Base-by-base conservation (phyloP, 2,113 vertebrate species). In the Dicaeum eximium region DNA sequence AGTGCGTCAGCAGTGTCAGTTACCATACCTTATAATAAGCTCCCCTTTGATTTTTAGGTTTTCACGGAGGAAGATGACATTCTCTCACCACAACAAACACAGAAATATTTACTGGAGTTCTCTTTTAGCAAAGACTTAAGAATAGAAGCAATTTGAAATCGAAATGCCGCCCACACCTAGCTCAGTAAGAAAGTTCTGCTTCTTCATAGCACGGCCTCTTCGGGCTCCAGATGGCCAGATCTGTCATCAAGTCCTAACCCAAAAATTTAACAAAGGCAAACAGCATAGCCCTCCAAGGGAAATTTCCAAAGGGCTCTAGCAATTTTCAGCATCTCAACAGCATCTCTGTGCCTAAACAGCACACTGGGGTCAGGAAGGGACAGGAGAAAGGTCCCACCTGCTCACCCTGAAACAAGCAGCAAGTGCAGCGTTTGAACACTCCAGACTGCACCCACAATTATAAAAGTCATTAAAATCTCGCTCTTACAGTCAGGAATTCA, bases 21-120 rank as follows among this genome's bases (percentile, higher is more conserved):
- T 91, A 84, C 95, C 95, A 65, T 81, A 95, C 84, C 81, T 92
- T 96, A 80, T 97, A 96, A 98, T 95, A 96, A 97, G 72, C n/a
- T 74, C 72, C 91, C 72, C 58, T 93, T 94, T 92, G 90, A 95
- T 96, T 93, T 94, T 71, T 81, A 95, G 88, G 35, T 88, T 88
- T 86, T 65, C 80, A 48, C 54, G 19, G 87, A 88, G 91, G 67
- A 88, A 20, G 57, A 90, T 5, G 18, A 71, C 79, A 73, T 93
- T 51, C 57, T 74, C 40, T 37, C 21, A 84, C 98, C 98, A 97
- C 97, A 97, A 94, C 73, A 97, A 95, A 86, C 58, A 71, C 56
- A 33, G 17, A 72, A 95, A 80, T 65, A 84, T 30, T 90, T 45
- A 25, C 48, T 61, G 42, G 54, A 60, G 61, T 58, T 81, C 85